Conservation (phyloP, 2,888 invertebrate genomes). For the Epirrhoe alternata region DNA sequence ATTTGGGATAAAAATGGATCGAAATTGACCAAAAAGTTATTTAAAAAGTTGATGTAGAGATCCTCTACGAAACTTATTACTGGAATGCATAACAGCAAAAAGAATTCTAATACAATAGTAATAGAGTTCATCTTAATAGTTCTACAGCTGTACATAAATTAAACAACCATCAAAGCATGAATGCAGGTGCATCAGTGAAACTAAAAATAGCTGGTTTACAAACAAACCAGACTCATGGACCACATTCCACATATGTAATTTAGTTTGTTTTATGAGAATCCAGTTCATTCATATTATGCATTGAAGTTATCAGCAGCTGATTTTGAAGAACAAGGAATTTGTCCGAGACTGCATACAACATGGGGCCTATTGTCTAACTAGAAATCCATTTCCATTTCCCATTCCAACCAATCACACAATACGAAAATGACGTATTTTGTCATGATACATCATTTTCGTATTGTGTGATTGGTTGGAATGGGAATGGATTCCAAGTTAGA, state of each 20-base stretch:
- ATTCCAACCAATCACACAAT: too few species aligned
- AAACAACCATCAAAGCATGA: slow-evolving; percentile 21
- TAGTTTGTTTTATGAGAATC: slow-evolving; percentile 2
- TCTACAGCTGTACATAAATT: slow-evolving; percentile 10
- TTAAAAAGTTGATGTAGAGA: neutral
- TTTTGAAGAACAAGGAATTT: neutral
- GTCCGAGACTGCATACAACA: too few species aligned
- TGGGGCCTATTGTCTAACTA: too few species aligned
- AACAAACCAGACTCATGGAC: slow-evolving; percentile 35
- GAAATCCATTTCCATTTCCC: too few species aligned
- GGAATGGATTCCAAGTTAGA: too few species aligned
- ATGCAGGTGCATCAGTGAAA: slow-evolving; percentile 36
- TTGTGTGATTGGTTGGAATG: too few species aligned
- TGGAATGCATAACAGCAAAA: slow-evolving; percentile 12
- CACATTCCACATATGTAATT: slow-evolving; percentile 27
- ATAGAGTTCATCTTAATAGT: slow-evolving; percentile 24
- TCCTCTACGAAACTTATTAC: neutral
- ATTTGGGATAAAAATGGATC: too few species aligned
- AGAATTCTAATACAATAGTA: neutral
- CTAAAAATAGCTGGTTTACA: slow-evolving; percentile 39
- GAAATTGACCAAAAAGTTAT: too few species aligned
- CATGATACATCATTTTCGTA: too few species aligned
- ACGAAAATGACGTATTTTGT: too few species aligned
- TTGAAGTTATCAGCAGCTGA: neutral
- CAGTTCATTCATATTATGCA: neutral